phyloP scores from a whole-genome alignment of 1,140 invertebrate genomes.

The Ceratoteleas bidentatus region DNA sequence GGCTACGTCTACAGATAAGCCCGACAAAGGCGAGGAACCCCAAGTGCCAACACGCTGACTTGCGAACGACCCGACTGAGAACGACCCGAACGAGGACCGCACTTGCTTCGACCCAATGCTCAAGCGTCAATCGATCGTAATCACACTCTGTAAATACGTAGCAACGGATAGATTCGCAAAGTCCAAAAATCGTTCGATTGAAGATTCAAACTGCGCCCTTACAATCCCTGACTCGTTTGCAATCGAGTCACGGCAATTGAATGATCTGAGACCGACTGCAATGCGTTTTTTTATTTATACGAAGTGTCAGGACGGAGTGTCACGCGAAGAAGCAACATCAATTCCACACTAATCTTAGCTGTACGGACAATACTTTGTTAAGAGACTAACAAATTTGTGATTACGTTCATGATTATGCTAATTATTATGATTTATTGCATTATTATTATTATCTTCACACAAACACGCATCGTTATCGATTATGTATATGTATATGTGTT shows the following conservation, averaged over 20 bases:
- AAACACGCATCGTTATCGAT: conserved; percentile 52
- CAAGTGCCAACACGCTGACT: conserved; percentile 45
- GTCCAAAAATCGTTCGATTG: conserved; percentile 52
- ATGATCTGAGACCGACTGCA: conserved; percentile 27
- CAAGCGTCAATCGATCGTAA: conserved; percentile 70
- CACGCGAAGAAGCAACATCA: conserved; percentile 55
- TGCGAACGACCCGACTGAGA: conserved; percentile 41
- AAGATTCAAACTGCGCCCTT: conserved; percentile 21
- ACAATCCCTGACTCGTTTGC: too few relatives aligned
- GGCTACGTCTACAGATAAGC: conserved; percentile 78
- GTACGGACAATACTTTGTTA: conserved; percentile 71
- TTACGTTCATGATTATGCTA: conserved; percentile 72
- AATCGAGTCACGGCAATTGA: too few relatives aligned
- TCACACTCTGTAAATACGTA: conserved; percentile 74
- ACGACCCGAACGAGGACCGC: conserved; percentile 23
- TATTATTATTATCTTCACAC: conserved; percentile 48
- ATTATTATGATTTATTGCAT: conserved; percentile 15
- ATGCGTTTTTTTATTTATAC: conserved; percentile 71
- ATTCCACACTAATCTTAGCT: conserved; percentile 74
- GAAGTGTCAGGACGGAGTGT: conserved; percentile 63
- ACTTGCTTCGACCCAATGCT: conserved; percentile 67
- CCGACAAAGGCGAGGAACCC: conserved; percentile 30
- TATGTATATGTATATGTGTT: conserved; percentile 68
- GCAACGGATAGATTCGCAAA: conserved; percentile 62
- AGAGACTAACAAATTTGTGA: conserved; percentile 77